A percentile compares a stretch with the other conserved stretches of the same genome.
Conservation (phyloP, 2,888 invertebrate species). For the Masnerella sp. region DNA sequence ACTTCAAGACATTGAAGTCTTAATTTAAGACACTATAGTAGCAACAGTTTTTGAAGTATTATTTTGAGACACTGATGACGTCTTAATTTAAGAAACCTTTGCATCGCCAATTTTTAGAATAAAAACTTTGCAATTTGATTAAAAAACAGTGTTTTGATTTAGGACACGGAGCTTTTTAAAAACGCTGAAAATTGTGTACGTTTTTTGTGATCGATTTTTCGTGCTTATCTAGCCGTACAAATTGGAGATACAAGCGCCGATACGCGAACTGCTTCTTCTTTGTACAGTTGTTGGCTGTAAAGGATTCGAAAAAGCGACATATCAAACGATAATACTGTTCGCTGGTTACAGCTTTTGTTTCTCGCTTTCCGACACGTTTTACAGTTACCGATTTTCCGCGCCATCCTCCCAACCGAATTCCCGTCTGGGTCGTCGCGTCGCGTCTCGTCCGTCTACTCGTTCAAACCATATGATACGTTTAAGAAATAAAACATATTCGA, state of each 20-base stretch:
- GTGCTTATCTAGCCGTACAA: slow-evolving; percentile 27
- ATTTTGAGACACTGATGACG: too few relatives aligned
- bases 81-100: too few relatives aligned
- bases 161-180: slow-evolving; percentile 38
- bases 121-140: too few relatives aligned
- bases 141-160: too few relatives aligned
- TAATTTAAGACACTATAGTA: too few relatives aligned
- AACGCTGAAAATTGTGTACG: slow-evolving; percentile 41
- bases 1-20: too few relatives aligned
- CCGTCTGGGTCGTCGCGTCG: slow-evolving; percentile 45
- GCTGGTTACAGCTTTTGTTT: slow-evolving; percentile 26
- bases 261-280: not conserved
- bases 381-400: slow-evolving; percentile 6
- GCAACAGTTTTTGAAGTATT: too few relatives aligned
- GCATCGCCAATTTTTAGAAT: too few relatives aligned
- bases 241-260: slow-evolving; percentile 22
- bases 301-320: slow-evolving; percentile 49
- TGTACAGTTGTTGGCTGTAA: slow-evolving; percentile 50
- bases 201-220: slow-evolving; percentile 45
- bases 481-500: slow-evolving; percentile 64
- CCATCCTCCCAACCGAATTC: slow-evolving; percentile 45
- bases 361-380: slow-evolving; percentile 3
- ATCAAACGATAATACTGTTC: slow-evolving; percentile 53
- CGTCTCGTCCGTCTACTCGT: slow-evolving; percentile 40
- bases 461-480: slow-evolving; percentile 55